Evolutionary conservation across 2,113 vertebrate species (phyloP).

Genomic region (Corythornis vintsioides): DNA sequence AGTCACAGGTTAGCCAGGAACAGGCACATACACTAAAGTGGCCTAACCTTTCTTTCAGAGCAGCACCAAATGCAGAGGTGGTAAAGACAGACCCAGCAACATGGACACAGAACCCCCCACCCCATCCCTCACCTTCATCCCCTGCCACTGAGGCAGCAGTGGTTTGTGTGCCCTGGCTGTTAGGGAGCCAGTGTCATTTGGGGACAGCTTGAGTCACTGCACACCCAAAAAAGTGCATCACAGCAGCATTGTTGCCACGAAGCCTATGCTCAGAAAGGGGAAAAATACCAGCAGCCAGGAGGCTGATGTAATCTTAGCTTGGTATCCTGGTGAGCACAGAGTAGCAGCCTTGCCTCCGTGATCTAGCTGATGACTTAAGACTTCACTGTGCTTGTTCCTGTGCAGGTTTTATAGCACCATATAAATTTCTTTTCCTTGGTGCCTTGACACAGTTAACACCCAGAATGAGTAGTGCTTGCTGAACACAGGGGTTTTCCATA

Average conservation of each 20-base stretch:
- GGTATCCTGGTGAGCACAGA: background rate
- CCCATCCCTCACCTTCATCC: background rate
- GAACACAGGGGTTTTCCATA: background rate
- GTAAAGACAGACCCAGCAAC: background rate
- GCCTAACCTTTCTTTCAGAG: slow-evolving; percentile 9
- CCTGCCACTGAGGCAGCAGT: background rate
- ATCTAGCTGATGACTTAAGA: background rate
- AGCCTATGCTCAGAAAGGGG: background rate
- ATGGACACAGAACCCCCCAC: background rate
- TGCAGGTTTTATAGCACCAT: background rate
- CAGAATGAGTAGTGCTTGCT: background rate
- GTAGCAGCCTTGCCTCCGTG: background rate
- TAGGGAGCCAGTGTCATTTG: background rate
- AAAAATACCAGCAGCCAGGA: background rate
- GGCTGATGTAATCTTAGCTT: background rate
- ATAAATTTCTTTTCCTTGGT: background rate
- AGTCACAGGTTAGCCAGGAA: background rate
- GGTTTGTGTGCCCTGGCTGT: background rate
- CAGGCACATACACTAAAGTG: background rate
- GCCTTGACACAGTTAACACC: background rate
- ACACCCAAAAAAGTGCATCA: background rate
- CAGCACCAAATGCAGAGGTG: background rate
- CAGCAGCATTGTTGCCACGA: background rate
- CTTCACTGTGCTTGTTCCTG: background rate
- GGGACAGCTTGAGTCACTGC: background rate